phyloP scores from a whole-genome alignment of 2,888 invertebrate species.

The Seira sanloemensis region DNA sequence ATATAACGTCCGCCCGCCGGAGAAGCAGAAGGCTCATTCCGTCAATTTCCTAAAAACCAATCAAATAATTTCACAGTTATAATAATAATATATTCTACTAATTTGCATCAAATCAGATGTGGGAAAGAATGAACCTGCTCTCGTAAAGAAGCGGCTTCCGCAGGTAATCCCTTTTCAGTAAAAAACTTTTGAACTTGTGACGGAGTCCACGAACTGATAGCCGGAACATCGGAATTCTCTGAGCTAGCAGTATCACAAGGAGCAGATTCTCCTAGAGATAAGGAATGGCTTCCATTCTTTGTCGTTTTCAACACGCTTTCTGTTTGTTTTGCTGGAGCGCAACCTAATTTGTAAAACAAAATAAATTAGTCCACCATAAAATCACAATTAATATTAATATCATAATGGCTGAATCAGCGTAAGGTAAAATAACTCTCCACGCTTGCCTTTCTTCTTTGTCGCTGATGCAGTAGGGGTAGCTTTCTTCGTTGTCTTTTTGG shows the following conservation, averaged over 20 bases:
- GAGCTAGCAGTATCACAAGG: background rate
- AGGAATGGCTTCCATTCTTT: background rate
- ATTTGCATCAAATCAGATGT: no score
- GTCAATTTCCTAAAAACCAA: conserved; percentile 87
- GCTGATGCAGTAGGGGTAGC: background rate
- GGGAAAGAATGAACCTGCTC: conserved; percentile 84
- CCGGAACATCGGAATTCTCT: conserved; percentile 28
- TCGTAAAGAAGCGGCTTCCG: conserved; percentile 87
- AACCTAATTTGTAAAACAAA: no score
- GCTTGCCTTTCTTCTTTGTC: no score
- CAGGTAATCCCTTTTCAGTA: conserved; percentile 83
- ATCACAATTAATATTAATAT: no score
- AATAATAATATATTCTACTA: no score
- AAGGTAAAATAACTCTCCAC: no score
- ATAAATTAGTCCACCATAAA: no score
- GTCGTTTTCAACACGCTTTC: background rate
- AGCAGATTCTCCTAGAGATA: background rate
- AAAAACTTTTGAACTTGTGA: conserved; percentile 85
- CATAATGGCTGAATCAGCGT: no score
- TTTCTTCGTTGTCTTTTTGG: background rate
- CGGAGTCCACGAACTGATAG: conserved; percentile 56
- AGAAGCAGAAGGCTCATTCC: conserved; percentile 90
- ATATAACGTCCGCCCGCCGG: no score
- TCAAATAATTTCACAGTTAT: conserved; percentile 51
- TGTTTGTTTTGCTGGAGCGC: background rate